Evolutionary conservation across 2,888 invertebrate species (phyloP).

Genomic region (Alentia gelatinosa): DNA sequence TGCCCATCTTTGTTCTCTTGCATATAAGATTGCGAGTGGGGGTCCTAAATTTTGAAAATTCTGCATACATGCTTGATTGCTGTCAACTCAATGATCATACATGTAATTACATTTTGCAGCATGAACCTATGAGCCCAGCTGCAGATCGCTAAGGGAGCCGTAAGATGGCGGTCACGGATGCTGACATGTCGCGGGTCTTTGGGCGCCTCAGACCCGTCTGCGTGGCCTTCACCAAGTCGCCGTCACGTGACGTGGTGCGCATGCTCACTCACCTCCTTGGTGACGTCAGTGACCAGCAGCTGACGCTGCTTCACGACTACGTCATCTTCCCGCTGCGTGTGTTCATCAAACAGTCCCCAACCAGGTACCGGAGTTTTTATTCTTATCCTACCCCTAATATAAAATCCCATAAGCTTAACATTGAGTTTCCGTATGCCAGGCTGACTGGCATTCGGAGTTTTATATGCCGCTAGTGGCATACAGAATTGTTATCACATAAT

Average conservation of each 20-base stretch:
- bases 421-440: not conserved
- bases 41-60: too few species aligned
- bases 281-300: conserved; percentile 63
- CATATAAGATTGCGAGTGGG: too few species aligned
- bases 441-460: too few species aligned
- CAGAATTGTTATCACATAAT: too few species aligned
- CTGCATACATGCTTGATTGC: too few species aligned
- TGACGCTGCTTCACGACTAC: conserved; percentile 74
- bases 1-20: too few species aligned
- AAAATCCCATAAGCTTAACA: not conserved
- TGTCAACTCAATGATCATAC: too few species aligned
- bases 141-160: too few species aligned
- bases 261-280: conserved; percentile 60
- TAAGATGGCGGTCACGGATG: conserved; percentile 24
- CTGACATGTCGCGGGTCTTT: conserved; percentile 63
- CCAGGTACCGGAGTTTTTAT: not conserved
- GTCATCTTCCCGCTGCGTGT: conserved; percentile 72
- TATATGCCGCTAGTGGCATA: too few species aligned
- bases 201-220: conserved; percentile 68
- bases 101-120: too few species aligned
- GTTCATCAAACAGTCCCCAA: conserved; percentile 68
- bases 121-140: too few species aligned
- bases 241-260: conserved; percentile 66
- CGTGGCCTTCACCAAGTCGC: conserved; percentile 69
- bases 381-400: not conserved